Conservation (phyloP, 2,888 invertebrate species). For the Machimus rusticus region DNA sequence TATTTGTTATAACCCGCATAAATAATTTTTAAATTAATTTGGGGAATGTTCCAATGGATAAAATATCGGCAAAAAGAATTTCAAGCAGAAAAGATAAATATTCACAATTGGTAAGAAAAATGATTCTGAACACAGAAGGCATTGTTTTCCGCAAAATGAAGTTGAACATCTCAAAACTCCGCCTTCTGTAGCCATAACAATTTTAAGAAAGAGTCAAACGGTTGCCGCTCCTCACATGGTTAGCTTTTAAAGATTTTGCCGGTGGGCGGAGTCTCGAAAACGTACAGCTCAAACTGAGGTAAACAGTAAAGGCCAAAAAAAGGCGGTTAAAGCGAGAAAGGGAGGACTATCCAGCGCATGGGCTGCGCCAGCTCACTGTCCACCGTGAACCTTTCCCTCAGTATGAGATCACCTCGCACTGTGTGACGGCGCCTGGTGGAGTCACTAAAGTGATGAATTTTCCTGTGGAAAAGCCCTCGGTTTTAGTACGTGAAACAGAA, state of each 20-base stretch:
- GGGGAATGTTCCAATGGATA: background rate
- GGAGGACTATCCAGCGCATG: background rate
- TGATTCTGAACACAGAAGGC: background rate
- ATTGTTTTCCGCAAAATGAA: background rate
- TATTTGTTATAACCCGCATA: too few relatives aligned
- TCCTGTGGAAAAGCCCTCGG: background rate
- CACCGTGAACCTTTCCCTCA: background rate
- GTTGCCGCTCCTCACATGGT: background rate
- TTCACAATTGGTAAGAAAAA: background rate
- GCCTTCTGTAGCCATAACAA: background rate
- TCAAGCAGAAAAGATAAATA: background rate
- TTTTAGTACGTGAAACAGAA: background rate
- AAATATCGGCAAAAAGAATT: background rate
- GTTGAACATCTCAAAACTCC: background rate
- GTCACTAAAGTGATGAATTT: background rate
- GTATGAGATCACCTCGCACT: slow-evolving; percentile 31
- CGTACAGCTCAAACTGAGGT: background rate
- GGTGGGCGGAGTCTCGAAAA: background rate
- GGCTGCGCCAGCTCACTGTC: background rate
- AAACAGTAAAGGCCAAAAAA: background rate
- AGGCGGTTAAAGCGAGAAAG: background rate
- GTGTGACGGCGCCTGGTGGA: background rate
- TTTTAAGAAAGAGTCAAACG: background rate
- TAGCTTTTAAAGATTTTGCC: background rate
- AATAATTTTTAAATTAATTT: background rate